Base-by-base conservation (phyloP, 2,113 vertebrate genomes). In the Cyanoliseus patagonus region DNA sequence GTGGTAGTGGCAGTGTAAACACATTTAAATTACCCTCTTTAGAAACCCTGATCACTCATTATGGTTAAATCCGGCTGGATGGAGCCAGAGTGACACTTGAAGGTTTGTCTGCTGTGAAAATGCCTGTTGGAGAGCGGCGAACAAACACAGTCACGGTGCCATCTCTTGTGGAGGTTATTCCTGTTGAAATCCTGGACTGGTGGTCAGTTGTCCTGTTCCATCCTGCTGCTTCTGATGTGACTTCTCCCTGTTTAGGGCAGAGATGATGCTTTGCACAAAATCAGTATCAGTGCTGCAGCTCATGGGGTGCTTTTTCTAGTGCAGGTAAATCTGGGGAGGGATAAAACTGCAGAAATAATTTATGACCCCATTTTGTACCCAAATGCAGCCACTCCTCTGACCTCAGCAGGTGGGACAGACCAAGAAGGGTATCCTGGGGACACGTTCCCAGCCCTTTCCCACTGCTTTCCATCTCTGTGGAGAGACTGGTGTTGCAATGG, bases 61-160 rank as follows among this genome's bases (percentile, higher is more conserved):
- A 44, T 76, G 83, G 86, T 55, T 89, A 89, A 78, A 46, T 72
- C 68, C 86, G 77, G 63, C 83, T 91, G 94, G 24, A 83, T 59
- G 75, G 76, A 92, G 80, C 62, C 79, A 37, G 62, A 85, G 72
- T 19, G 68, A 59, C 47, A 51, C 89, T 80, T 41, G 2, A 53
- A 72, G 88, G 22, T 8, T 90, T 87, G 11, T 73, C 52, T 90
- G 83, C 67, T 69, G 93, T 75, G 86, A 55, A 72, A 81, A 74
- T 6, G 61, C 5, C 5, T 8, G 31, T 28, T 74, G 37, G 49
- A 44, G 61, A 62, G 72, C 11, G 30, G 39, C 13, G 75, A 77
- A 0, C 37, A 11, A 16, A 9, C 14, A 0, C 1, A 12, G 72
- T 35, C 59, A 6, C 13, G 0, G 2, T 24, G 41, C 37, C 25